Evolutionary conservation across 1,140 invertebrate genomes (phyloP).

Genomic region (Elymnias hypermnestra): DNA sequence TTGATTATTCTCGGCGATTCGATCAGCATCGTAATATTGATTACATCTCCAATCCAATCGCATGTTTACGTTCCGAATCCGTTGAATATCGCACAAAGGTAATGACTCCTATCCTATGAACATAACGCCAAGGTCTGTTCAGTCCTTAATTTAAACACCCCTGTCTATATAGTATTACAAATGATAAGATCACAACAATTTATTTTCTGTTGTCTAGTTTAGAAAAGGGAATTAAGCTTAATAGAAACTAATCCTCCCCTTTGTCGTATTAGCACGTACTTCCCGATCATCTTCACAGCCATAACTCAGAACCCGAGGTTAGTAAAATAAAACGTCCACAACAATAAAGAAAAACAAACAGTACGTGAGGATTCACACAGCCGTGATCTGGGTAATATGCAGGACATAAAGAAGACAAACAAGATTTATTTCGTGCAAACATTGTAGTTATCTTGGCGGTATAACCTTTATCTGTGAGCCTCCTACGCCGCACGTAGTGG

Average conservation of each 20-base stretch:
- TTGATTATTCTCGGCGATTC: too few relatives aligned
- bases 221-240: too few relatives aligned
- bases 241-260: not conserved
- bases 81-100: too few relatives aligned
- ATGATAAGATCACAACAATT: too few relatives aligned
- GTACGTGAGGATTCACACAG: slow-evolving; percentile 49
- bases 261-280: not conserved
- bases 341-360: slow-evolving; percentile 44
- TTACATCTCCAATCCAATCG: too few relatives aligned
- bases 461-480: slow-evolving; percentile 40
- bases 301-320: slow-evolving; percentile 2
- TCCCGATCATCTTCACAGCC: slow-evolving; percentile 1
- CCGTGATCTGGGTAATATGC: slow-evolving; percentile 43
- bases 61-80: too few relatives aligned
- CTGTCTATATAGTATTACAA: too few relatives aligned
- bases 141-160: too few relatives aligned
- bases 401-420: slow-evolving; percentile 56
- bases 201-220: too few relatives aligned
- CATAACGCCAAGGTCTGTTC: too few relatives aligned
- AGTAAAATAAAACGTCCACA: slow-evolving; percentile 39
- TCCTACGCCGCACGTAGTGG: slow-evolving; percentile 41
- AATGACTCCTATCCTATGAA: too few relatives aligned
- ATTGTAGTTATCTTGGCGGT: slow-evolving; percentile 49
- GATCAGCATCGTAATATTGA: too few relatives aligned
- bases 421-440: slow-evolving; percentile 64